Percentiles rank a stretch among this genome's conserved stretches.
These are phyloP conservation scores for Xiphophorus couchianus DNA, from an alignment of 2,113 vertebrate genomes.

Conservation along the genomic window DNA sequence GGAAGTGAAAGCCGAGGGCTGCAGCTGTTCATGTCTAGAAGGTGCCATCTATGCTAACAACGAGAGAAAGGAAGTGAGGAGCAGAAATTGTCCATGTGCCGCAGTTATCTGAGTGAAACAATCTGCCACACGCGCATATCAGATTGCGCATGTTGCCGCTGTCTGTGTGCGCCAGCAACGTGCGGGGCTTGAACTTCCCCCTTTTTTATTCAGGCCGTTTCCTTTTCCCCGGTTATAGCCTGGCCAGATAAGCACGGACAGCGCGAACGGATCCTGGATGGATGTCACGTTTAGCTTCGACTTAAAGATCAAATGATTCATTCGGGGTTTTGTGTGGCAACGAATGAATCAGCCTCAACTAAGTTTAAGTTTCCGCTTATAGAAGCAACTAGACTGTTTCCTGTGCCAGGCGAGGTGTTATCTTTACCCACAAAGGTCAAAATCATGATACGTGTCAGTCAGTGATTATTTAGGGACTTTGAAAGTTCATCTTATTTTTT, in stretches of 20 bases:
- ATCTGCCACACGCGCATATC: slow-evolving; percentile 23
- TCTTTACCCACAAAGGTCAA: slow-evolving; percentile 37
- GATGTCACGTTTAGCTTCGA: not conserved
- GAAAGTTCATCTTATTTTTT: not conserved
- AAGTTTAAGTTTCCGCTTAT: slow-evolving; percentile 12
- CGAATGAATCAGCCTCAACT: slow-evolving; percentile 7
- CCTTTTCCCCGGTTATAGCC: slow-evolving; percentile 6
- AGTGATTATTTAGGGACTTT: not conserved
- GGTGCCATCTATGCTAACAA: slow-evolving; percentile 53
- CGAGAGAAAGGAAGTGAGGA: slow-evolving; percentile 68
- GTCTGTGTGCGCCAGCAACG: slow-evolving; percentile 3
- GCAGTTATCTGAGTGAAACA: slow-evolving; percentile 38
- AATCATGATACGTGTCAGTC: slow-evolving; percentile 15
- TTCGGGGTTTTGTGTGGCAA: slow-evolving; percentile 9
- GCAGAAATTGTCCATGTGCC: slow-evolving; percentile 59
- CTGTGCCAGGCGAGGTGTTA: slow-evolving; percentile 16
- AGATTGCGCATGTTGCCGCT: slow-evolving; percentile 8
- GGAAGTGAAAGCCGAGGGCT: slow-evolving; percentile 73
- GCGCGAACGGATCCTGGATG: not conserved
- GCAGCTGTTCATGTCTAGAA: slow-evolving; percentile 75
- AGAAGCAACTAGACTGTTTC: slow-evolving; percentile 35
- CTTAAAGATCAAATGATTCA: slow-evolving; percentile 10
- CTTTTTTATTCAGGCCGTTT: slow-evolving; percentile 21
- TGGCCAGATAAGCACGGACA: slow-evolving; percentile 2
- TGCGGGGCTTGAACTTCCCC: slow-evolving; percentile 12